Base-by-base conservation (phyloP, 1,140 invertebrate genomes). In the Acromyrmex echinatior region DNA sequence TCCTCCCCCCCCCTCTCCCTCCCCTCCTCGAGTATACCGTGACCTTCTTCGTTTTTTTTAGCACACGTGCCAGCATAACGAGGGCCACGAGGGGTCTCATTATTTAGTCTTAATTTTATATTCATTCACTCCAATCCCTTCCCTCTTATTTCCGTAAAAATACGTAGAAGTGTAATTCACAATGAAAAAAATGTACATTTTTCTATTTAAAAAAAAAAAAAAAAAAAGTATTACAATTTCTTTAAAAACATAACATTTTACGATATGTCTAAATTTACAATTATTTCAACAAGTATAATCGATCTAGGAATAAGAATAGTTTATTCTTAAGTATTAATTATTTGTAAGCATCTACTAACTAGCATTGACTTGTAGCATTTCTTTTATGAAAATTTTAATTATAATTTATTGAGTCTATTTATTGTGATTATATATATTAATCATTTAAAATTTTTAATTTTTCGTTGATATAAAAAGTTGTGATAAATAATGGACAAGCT, bases 71-170 rank as follows among this genome's bases (percentile, higher is more conserved):
- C 25, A 31, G 25, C 6, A 1, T 35, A 49, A 66, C 39, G 45
- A 6, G 10, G 53, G 53, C 39, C 39, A 45, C 2, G 39, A 45
- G 49, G 10, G 39, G 66, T 79, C 62, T 79, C 77, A 66, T 79
- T 79, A 79, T 16, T 79, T 28, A 66, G 18, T 66, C 31, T 16
- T 79, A 79, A 79, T 79, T 79, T 79, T 79, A 66, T 66, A 79
- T 51, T 66, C 39, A 51, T 66, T 25, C 14, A n/a, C 10, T 18
- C 25, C 25, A 10, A 12, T n/a, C n/a, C 12, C 39, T 45, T 18
- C n/a, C n/a, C 12, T 0, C 0, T 9, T 39, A 35, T 80, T 25
- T 80, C 49, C 49, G 5, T 28, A 70, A 25, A 51, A 14, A 80
- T 5, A 5, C 63, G n/a, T 68, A 12, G 25, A 0, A 31, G n/a